These are phyloP conservation scores for Lordiphosa clarofinis DNA, from an alignment of 1,140 invertebrate species.

Conservation along the genomic window DNA sequence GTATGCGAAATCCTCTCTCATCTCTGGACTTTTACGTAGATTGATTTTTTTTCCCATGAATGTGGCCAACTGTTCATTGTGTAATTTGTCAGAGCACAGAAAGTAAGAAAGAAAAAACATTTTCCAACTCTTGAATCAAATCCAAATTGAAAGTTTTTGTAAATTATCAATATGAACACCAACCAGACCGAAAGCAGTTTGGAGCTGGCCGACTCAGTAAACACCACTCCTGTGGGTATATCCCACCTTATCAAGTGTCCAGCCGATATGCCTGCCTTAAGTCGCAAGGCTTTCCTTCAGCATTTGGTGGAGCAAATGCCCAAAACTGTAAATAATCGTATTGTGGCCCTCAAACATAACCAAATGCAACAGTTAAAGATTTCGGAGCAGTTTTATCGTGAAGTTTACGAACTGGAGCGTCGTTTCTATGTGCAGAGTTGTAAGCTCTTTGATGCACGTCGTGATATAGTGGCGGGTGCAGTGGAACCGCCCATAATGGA, in stretches of 20 bases:
- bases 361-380: constrained; percentile 93
- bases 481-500: constrained; percentile 94
- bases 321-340: constrained; percentile 87
- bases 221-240: constrained; percentile 1
- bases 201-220: too few relatives aligned
- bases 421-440: constrained; percentile 92
- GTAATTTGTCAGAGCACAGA: too few relatives aligned
- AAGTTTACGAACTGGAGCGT: constrained; percentile 95
- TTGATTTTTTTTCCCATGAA: too few relatives aligned
- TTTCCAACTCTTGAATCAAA: too few relatives aligned
- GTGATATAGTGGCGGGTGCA: constrained; percentile 87
- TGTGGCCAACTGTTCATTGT: too few relatives aligned
- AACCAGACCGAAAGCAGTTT: too few relatives aligned
- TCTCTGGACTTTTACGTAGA: too few relatives aligned
- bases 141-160: too few relatives aligned
- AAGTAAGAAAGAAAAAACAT: too few relatives aligned
- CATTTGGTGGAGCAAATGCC: constrained; percentile 83
- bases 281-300: constrained; percentile 50
- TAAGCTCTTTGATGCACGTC: constrained; percentile 89
- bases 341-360: constrained; percentile 95
- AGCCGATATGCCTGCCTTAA: constrained; percentile 41
- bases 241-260: constrained; percentile 27
- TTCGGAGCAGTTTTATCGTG: constrained; percentile 96
- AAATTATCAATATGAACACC: too few relatives aligned
- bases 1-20: too few relatives aligned